Base-by-base conservation (phyloP, 2,797 vertebrate genomes). In the Margarornis squamiger region DNA sequence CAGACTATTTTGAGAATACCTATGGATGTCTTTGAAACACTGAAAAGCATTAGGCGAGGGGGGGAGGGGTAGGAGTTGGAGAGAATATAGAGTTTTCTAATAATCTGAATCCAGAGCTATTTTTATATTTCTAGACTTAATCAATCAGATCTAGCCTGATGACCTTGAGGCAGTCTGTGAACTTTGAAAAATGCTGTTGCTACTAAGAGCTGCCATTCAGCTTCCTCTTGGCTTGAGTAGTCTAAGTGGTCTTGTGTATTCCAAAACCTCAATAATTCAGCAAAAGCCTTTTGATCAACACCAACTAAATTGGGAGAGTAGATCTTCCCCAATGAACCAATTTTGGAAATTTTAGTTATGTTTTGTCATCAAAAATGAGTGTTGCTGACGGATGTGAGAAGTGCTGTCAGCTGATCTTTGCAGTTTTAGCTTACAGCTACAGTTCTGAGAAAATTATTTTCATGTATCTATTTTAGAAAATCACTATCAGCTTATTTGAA, bases 281-380 rank as follows among this genome's bases (percentile, higher is more conserved):
- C 91, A 93, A 62, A 94, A 97, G 66, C 39, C 59, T 92, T 95
- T 76, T 88, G 70, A 92, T 70, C 66, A 95, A 57, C 70, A 88
- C 34, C 54, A 78, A 63, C 85, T 93, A 78, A 88, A 94, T 32
- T 46, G 51, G 70, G 89, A 86, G 61, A 38, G 57, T 59, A 86
- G 88, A 92, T 71, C 89, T 90, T 92, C 89, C 90, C 55, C 70
- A 87, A 90, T 90, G 82, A 97, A 93, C 62, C 73, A 45, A 76
- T 93, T 95, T 88, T 83, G 82, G 90, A 92, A 91, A 91, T 86
- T 91, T 92, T 86, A 84, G 95, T 91, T 94, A 66, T 73, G 85
- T 92, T 96, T 94, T 96, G 82, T 94, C 92, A 96, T 96, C 92
- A 95, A 86, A 94, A 96, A 94, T 73, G 76, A 92, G 43, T 9